A percentile compares a stretch with the other conserved stretches of the same genome.
phyloP scores from a whole-genome alignment of 2,888 invertebrate species.

The Acanthosoma haemorrhoidale region DNA sequence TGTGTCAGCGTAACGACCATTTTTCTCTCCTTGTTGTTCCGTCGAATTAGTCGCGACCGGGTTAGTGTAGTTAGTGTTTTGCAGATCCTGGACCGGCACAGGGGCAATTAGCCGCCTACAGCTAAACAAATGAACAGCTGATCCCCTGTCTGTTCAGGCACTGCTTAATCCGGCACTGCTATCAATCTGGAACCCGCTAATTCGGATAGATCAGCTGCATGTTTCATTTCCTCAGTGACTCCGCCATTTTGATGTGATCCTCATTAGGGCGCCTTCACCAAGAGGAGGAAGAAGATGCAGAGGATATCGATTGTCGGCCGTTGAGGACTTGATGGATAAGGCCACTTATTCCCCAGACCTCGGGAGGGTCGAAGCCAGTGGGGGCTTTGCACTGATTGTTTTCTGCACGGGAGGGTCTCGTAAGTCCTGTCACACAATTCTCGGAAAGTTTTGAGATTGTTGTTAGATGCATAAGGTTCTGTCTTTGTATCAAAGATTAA shows the following conservation, averaged over 20 bases:
- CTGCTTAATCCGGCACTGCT: background rate
- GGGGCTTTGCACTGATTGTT: background rate
- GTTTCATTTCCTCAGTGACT: conserved; percentile 10
- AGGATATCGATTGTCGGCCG: conserved; percentile 18
- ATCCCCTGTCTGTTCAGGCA: background rate
- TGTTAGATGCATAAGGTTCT: no score
- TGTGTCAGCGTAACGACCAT: no score
- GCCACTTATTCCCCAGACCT: background rate
- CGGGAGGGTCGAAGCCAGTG: background rate
- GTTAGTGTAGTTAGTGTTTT: background rate
- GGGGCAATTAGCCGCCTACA: background rate
- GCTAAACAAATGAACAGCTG: background rate
- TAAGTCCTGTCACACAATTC: no score
- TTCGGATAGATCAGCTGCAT: background rate
- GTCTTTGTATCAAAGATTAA: no score
- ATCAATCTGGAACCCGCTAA: no score
- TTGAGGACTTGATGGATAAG: conserved; percentile 14
- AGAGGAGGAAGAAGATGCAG: conserved; percentile 6
- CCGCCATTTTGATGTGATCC: background rate
- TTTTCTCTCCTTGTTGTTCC: no score
- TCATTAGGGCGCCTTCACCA: background rate
- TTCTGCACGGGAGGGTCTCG: background rate
- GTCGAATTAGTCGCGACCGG: background rate
- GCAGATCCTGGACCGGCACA: background rate
- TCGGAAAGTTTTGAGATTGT: no score